These are phyloP conservation scores for Tetramorium parvispinum DNA, from an alignment of 1,140 invertebrate genomes.

Conservation along the genomic window DNA sequence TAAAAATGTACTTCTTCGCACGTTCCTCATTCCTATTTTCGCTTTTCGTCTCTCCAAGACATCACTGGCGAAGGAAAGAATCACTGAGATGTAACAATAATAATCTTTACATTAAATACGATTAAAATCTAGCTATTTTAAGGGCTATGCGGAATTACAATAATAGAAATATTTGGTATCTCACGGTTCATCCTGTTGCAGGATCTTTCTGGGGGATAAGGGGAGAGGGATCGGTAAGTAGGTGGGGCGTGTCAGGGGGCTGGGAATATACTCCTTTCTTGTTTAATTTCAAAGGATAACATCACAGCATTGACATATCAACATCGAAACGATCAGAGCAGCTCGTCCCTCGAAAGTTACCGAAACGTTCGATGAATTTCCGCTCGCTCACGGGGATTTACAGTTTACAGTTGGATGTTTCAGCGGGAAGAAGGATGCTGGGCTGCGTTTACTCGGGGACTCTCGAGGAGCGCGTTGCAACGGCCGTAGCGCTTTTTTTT, in stretches of 20 bases:
- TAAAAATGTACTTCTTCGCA: conserved; percentile 23
- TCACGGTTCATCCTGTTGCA: conserved; percentile 58
- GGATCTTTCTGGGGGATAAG: conserved; percentile 26
- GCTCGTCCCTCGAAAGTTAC: conserved; percentile 60
- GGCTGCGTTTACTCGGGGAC: not conserved
- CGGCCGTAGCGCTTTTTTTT: conserved; percentile 75
- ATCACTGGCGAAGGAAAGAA: conserved; percentile 79
- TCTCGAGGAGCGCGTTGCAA: conserved; percentile 72
- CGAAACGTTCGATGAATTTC: conserved; percentile 8
- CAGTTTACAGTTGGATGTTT: not conserved
- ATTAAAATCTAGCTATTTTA: conserved; percentile 80
- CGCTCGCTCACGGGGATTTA: too few relatives aligned
- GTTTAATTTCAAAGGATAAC: conserved; percentile 82
- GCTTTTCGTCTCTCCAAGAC: conserved; percentile 72
- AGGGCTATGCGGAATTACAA: conserved; percentile 81
- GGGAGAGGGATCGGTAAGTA: conserved; percentile 16
- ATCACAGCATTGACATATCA: conserved; percentile 85
- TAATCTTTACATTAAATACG: conserved; percentile 83
- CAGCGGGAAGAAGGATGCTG: not conserved
- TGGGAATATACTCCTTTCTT: conserved; percentile 67
- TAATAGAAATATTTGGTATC: conserved; percentile 76
- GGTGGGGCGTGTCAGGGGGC: conserved; percentile 11
- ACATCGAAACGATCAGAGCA: conserved; percentile 80
- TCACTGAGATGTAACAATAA: conserved; percentile 82
- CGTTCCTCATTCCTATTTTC: not conserved